Base-by-base conservation (phyloP, 2,888 invertebrate species). In the Pyrrhosoma nymphula region DNA sequence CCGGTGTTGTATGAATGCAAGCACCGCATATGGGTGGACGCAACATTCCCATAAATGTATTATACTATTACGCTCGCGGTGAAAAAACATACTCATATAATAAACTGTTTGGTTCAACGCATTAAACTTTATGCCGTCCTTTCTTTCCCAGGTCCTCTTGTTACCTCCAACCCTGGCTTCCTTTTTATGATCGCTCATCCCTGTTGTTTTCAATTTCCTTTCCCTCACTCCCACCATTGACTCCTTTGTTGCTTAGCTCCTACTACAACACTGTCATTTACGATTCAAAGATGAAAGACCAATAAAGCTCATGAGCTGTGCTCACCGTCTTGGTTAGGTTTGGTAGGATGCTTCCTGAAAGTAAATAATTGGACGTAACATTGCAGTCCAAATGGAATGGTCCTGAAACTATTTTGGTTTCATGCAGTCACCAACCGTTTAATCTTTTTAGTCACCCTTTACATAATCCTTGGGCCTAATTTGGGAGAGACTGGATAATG, bases 21-120 rank as follows among this genome's bases (percentile, higher is more conserved):
- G 30, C 82, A 82, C 82, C 63, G 23, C 63, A 35, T 20, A 56
- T 35, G 16, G 55, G 1, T 55, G 89, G 16, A 55, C 89, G 56
- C 55, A 56, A 55, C 89, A 56, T 20, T 89, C n/a, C 89, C 89
- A 56, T 56, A n/a, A 39, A 56, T 55, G 82, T 35, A 89, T 89
- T 55, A 89, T 56, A 14, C 89, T 26, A 89, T 89, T 55, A 18
- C n/a, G 20, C 89, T 56, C n/a, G 55, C 55, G 26, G 89, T 26
- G 89, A 89, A 89, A 89, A 89, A 89, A 89, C 39, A 88, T 39
- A 89, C 20, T 47, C 56, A 55, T 89, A 89, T 56, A 89, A 89
- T 89, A 89, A 47, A 89, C 56, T 89, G n/a, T 82, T 47, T 47
- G 55, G 89, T 89, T 10, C 89, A 35, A 82, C 35, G 82, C 82